Conservation (phyloP, 2,113 vertebrate species). For the Elephantulus edwardii region DNA sequence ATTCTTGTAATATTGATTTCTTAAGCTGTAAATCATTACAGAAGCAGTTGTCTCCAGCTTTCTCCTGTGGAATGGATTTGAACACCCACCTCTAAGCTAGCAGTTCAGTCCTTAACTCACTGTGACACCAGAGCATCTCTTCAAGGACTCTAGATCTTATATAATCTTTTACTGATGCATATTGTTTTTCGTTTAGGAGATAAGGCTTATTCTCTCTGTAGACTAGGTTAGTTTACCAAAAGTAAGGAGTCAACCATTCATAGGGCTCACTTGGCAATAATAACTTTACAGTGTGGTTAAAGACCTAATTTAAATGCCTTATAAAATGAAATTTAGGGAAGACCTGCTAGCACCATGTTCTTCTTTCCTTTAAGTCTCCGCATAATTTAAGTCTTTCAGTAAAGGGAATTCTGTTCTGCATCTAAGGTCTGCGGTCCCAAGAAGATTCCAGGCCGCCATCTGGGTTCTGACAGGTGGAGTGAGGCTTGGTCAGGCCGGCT, state of each 20-base stretch:
- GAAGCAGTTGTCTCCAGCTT: too few relatives aligned
- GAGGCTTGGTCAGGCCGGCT: constrained; percentile 71
- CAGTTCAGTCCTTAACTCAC: too few relatives aligned
- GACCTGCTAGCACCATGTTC: not conserved
- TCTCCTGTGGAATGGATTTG: too few relatives aligned
- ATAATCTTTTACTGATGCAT: not conserved
- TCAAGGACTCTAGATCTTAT: not conserved
- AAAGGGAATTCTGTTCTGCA: not conserved
- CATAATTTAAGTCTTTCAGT: not conserved
- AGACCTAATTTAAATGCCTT: not conserved
- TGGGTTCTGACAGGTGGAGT: constrained; percentile 75
- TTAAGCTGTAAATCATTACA: too few relatives aligned
- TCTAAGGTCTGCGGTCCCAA: constrained; percentile 61
- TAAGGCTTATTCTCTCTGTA: not conserved
- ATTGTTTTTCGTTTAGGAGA: not conserved
- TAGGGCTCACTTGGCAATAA: not conserved
- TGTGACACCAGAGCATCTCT: not conserved
- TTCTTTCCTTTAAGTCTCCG: not conserved
- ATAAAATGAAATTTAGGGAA: not conserved
- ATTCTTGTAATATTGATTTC: too few relatives aligned
- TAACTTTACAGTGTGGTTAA: not conserved
- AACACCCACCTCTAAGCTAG: too few relatives aligned
- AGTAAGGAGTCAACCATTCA: not conserved
- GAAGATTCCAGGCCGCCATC: constrained; percentile 73
- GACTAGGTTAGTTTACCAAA: not conserved